Percentiles rank a stretch among this genome's conserved stretches.
Evolutionary conservation across 2,888 invertebrate genomes (phyloP).

Genomic region (Pomacea canaliculata): DNA sequence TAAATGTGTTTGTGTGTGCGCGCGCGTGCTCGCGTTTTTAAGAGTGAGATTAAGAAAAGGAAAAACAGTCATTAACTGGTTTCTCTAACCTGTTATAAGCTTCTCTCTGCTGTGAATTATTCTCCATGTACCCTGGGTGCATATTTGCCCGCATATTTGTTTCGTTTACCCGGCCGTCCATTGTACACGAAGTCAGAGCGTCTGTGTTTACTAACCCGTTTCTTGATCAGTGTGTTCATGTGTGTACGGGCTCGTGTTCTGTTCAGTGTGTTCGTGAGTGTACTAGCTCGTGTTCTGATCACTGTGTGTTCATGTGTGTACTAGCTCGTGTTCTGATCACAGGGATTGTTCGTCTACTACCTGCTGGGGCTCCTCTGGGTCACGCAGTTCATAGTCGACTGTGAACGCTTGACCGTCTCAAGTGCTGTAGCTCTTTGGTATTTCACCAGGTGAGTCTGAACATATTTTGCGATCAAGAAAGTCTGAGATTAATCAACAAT

Average conservation of each 20-base stretch:
- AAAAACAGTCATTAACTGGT: no score
- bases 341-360: conserved; percentile 92
- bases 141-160: no score
- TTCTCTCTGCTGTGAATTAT: no score
- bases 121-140: no score
- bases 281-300: not conserved
- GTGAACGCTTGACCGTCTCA: conserved; percentile 92
- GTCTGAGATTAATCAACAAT: not conserved
- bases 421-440: conserved; percentile 95
- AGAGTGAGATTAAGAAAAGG: no score
- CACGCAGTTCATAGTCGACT: conserved; percentile 91
- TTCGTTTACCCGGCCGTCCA: no score
- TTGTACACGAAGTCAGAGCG: no score
- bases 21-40: not conserved
- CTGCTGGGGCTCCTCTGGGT: conserved; percentile 90
- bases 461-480: no score
- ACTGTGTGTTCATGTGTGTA: not conserved
- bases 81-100: no score
- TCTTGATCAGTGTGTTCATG: no score
- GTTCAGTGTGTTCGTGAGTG: conserved; percentile 1
- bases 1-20: not conserved
- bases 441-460: conserved; percentile 77
- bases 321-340: not conserved
- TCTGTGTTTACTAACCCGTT: not conserved
- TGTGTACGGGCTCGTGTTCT: conserved; percentile 5